Conservation (phyloP, 2,888 invertebrate genomes). For the Tyria jacobaeae region DNA sequence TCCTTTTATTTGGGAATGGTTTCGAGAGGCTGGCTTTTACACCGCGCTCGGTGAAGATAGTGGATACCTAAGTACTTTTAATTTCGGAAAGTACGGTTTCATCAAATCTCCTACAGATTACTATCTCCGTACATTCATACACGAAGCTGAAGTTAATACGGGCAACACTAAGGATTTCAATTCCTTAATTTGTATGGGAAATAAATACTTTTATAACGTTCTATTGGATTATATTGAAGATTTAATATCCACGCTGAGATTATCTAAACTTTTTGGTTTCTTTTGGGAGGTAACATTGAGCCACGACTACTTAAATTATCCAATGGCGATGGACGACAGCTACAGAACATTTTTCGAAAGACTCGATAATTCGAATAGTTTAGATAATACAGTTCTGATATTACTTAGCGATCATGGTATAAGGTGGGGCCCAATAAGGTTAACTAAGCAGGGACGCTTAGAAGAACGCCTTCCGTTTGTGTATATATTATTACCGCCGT, state of each 20-base stretch:
- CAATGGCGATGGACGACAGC: conserved; percentile 90
- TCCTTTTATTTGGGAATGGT: conserved; percentile 94
- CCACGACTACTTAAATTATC: conserved; percentile 94
- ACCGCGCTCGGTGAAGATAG: conserved; percentile 95
- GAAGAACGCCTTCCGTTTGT: conserved; percentile 96
- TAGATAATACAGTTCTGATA: conserved; percentile 90
- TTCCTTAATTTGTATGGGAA: conserved; percentile 90
- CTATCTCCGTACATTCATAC: conserved; percentile 91
- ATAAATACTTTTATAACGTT: conserved; percentile 89
- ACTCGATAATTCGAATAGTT: conserved; percentile 80
- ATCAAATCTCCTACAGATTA: conserved; percentile 93
- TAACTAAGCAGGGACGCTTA: conserved; percentile 94
- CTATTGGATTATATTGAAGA: conserved; percentile 90
- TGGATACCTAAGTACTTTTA: conserved; percentile 92
- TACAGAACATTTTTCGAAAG: conserved; percentile 87
- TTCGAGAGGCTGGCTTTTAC: conserved; percentile 89
- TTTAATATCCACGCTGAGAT: conserved; percentile 86
- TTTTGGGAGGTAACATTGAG: conserved; percentile 94
- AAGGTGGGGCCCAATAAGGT: conserved; percentile 93
- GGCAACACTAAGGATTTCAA: conserved; percentile 89
- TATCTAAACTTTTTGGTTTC: conserved; percentile 91
- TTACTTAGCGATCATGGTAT: conserved; percentile 96
- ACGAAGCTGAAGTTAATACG: conserved; percentile 89
- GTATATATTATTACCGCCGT: conserved; percentile 90
- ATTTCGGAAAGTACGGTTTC: conserved; percentile 93